phyloP scores from a whole-genome alignment of 2,113 vertebrate species.

The Sakesphorus luctuosus region DNA sequence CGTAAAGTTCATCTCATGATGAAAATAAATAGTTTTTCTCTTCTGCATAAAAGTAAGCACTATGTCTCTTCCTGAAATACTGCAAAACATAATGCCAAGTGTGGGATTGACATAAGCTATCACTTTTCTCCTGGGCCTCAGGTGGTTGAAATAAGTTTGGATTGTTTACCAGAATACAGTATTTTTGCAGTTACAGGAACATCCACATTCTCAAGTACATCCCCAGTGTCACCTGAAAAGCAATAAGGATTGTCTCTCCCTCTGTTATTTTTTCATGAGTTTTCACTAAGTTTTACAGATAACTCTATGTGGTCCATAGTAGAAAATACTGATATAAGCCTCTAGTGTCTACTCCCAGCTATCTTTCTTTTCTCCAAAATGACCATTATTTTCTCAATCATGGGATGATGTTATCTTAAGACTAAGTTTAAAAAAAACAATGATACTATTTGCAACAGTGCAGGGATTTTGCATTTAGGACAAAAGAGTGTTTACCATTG shows the following conservation, averaged over 20 bases:
- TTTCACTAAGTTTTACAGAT: not conserved
- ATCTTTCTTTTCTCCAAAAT: not conserved
- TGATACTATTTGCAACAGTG: not conserved
- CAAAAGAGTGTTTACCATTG: not conserved
- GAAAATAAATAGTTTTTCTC: conserved; percentile 1
- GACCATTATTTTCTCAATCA: not conserved
- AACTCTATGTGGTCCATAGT: not conserved
- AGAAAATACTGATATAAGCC: not conserved
- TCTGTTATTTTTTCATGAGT: not conserved
- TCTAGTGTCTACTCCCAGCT: not conserved
- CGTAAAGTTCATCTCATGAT: not conserved
- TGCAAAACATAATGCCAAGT: not conserved
- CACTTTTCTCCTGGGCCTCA: not conserved
- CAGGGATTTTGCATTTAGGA: not conserved
- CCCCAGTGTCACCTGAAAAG: not conserved
- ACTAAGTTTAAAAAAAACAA: not conserved
- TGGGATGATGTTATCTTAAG: not conserved
- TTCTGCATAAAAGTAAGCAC: not conserved
- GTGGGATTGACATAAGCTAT: not conserved
- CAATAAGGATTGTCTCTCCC: not conserved
- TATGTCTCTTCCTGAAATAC: conserved; percentile 2
- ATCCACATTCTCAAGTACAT: not conserved
- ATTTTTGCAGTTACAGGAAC: not conserved
- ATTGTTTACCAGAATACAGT: not conserved
- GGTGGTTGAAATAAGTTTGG: not conserved